Evolutionary conservation across 2,888 invertebrate species (phyloP).

Genomic region (Papilio elwesi): DNA sequence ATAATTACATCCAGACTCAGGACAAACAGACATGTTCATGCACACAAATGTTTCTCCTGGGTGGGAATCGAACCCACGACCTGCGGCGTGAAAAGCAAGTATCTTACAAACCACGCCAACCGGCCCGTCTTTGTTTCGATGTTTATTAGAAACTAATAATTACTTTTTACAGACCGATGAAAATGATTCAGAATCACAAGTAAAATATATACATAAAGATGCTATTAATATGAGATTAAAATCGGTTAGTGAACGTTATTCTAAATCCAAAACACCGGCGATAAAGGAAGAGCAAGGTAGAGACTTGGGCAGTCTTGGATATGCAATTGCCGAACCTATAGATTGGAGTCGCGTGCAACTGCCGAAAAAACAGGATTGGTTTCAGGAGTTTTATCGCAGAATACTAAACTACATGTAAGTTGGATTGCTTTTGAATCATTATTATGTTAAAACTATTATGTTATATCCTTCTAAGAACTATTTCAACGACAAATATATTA

Average conservation of each 20-base stretch:
- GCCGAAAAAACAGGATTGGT: slow-evolving; percentile 87
- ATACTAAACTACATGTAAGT: slow-evolving; percentile 87
- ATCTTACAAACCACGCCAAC: too few species aligned
- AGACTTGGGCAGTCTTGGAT: slow-evolving; percentile 83
- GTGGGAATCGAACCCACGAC: too few species aligned
- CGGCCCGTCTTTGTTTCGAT: too few species aligned
- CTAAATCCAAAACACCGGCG: slow-evolving; percentile 51
- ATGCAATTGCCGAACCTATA: slow-evolving; percentile 82
- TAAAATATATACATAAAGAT: slow-evolving; percentile 57
- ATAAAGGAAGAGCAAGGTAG: slow-evolving; percentile 68
- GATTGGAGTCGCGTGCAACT: slow-evolving; percentile 86
- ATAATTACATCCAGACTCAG: too few species aligned
- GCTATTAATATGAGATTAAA: slow-evolving; percentile 38
- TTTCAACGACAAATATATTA: neutral
- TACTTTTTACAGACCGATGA: slow-evolving; percentile 52
- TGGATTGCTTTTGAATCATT: neutral
- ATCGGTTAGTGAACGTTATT: slow-evolving; percentile 41
- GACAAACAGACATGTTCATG: too few species aligned
- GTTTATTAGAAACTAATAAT: slow-evolving; percentile 1
- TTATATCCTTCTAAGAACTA: neutral
- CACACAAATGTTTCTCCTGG: too few species aligned
- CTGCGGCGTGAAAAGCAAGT: too few species aligned
- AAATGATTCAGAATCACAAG: slow-evolving; percentile 55
- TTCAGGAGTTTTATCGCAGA: slow-evolving; percentile 86
- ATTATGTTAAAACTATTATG: too few species aligned